phyloP scores from a whole-genome alignment of 1,140 invertebrate species.

The Leptopilina clavipes region DNA sequence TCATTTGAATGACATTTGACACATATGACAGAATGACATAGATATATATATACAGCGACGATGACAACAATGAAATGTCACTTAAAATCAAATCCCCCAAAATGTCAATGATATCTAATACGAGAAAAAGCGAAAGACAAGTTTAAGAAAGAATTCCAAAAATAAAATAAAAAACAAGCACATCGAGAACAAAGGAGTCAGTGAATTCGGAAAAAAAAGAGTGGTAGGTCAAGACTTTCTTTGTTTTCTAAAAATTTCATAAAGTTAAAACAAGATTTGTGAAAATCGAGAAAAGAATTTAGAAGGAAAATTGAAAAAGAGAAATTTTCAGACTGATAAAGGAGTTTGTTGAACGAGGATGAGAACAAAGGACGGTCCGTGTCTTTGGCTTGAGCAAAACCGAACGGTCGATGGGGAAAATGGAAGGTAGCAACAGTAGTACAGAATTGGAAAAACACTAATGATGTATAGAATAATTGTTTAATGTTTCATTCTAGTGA shows the following conservation, averaged over 20 bases:
- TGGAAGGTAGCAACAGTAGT: constrained; percentile 17
- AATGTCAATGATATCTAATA: neutral
- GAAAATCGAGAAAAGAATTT: neutral
- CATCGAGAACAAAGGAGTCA: constrained; percentile 9
- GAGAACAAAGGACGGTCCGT: constrained; percentile 46
- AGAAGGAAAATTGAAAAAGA: constrained; percentile 30
- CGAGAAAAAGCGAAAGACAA: neutral
- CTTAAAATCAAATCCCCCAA: no score
- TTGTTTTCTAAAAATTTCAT: no score
- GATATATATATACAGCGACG: neutral
- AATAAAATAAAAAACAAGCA: no score
- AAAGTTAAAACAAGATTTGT: no score
- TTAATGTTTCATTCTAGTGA: neutral
- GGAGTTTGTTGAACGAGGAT: constrained; percentile 36
- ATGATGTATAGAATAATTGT: neutral
- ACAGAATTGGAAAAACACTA: neutral
- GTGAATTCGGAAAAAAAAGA: neutral
- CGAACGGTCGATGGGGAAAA: constrained; percentile 31
- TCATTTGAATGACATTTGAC: neutral
- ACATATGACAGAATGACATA: neutral
- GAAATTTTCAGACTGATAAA: neutral
- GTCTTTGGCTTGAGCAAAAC: neutral
- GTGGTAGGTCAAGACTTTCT: no score
- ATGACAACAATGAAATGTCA: constrained; percentile 37
- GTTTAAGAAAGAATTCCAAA: neutral